These are phyloP conservation scores for Drosophila persimilis DNA, from an alignment of 1,140 invertebrate genomes.

Conservation along the genomic window DNA sequence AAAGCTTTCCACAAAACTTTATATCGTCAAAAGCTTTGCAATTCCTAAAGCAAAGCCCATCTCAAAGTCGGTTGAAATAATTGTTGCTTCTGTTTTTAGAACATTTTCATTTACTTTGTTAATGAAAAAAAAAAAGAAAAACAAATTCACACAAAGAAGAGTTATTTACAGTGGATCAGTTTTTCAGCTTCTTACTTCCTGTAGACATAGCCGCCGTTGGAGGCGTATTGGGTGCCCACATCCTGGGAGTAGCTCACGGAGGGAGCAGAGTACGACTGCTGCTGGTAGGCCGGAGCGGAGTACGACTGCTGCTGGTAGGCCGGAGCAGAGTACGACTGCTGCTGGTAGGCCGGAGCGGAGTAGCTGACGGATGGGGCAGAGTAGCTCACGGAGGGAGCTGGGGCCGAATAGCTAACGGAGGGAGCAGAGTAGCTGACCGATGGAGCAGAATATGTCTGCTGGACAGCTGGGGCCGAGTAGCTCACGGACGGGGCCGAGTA, in stretches of 20 bases:
- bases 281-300: slow-evolving; percentile 36
- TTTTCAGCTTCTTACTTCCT: slow-evolving; percentile 60
- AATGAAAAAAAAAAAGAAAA: slow-evolving; percentile 49
- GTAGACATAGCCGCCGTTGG: slow-evolving; percentile 81
- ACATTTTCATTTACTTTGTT: slow-evolving; percentile 14
- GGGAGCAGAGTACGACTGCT: slow-evolving; percentile 55
- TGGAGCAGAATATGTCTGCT: slow-evolving; percentile 36
- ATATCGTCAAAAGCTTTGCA: not conserved
- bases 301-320: slow-evolving; percentile 16
- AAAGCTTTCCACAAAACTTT: too few species aligned
- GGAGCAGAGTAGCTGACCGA: slow-evolving; percentile 36
- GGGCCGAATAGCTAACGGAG: slow-evolving; percentile 46
- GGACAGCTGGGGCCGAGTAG: slow-evolving; percentile 45
- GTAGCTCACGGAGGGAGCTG: slow-evolving; percentile 17
- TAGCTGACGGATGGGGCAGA: slow-evolving; percentile 34
- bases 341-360: slow-evolving; percentile 36
- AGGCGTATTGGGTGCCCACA: slow-evolving; percentile 76
- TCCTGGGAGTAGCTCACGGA: slow-evolving; percentile 52
- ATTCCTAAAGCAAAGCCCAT: too few species aligned
- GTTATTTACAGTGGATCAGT: slow-evolving; percentile 52
- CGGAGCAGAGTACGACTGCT: slow-evolving; percentile 26
- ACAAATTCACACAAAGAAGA: slow-evolving; percentile 12
- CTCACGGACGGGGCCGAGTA: slow-evolving; percentile 36
- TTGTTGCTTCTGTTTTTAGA: not conserved
- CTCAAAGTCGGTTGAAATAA: not conserved